Evolutionary conservation across 2,888 invertebrate species (phyloP), one percentile per base, ranked within the genome.

Genomic region (Sussaba pulchella): DNA sequence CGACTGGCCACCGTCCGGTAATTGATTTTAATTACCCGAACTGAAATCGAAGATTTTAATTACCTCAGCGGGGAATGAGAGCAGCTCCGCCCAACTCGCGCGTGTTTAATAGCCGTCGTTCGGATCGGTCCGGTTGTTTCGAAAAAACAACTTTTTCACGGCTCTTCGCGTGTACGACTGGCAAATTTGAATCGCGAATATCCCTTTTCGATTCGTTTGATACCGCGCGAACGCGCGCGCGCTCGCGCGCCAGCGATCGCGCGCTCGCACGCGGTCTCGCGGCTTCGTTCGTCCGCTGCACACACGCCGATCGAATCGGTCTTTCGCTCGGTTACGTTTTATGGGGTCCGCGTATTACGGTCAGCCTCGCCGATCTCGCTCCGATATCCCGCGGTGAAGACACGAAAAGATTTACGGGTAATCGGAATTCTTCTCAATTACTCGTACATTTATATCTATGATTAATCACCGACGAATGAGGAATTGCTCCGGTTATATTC

Each of bases 11-110:
- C 84, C 80, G 71, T 77, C 80, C 82, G 72, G 83, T 87, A 87
- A 88, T 88, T 86, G 86, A 85, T 88, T 88, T 87, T 88, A 88
- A 88, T 88, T 88, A 88, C 76, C 84, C 74, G 77, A 83, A 82
- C 77, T 77, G 83, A 75, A 87, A 85, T 84, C 84, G 85, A 84
- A 86, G 87, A 84, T 88, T 82, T 83, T 88, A 87, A 88, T 88
- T 87, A 88, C 85, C 83, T 83, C 81, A 81, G 84, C 83, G 82
- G 84, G n/a, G 82, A 87, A 85, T 79, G 83, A 83, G 85, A 85
- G 81, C 74, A 57, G 79, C 85, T 82, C 81, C 78, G 72, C 82
- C 85, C 72, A 79, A 67, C 81, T 78, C 81, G 81, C 80, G 81
- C 66, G 82, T 83, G 80, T 76, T 85, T 84, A 85, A 84, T 83